Base-by-base conservation (phyloP, 2,888 invertebrate genomes). In the Arge pagana region DNA sequence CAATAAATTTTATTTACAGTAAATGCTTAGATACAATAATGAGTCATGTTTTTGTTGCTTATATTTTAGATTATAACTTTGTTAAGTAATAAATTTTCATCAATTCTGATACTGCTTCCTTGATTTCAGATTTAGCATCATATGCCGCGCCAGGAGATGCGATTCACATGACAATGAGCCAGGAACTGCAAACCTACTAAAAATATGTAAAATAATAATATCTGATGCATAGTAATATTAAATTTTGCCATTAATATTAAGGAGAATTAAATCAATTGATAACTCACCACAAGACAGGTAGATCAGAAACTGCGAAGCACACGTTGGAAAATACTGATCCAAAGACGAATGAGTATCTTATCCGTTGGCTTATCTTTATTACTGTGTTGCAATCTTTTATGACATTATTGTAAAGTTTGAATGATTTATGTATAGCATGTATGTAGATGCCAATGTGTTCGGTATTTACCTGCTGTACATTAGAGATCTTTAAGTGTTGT, bases 101-200 rank as follows among this genome's bases (percentile, higher is more conserved):
- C 8, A 1, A 28, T 50, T 26, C 16, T 50, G 6, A 43, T 42
- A 48, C n/a, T n/a, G 10, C 23, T 57, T 67, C 72, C 59, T 71
- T 71, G 54, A 57, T 76, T 76, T 48, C 70, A 79, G 78, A 77
- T 71, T 68, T 79, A 54, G 71, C 71, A 21, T 72, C 81, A 61
- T 88, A 87, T 73, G 84, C 85, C 63, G 83, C 85, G 66, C 86
- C 85, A 28, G 82, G 80, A 58, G 87, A 88, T 70, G 85, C 84
- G 66, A 83, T 87, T 63, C 82, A 83, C 64, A 85, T 88, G 80
- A 78, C 75, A 8, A 70, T 67, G 65, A 75, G 71, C 63, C 74
- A 74, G 59, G 75, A 76, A 66, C 66, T 75, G 59, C 70, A 73
- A 59, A 74, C 71, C 30, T 76, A 75, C 62, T 75, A 62, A 64